Conservation (phyloP, 2,113 vertebrate genomes). For the Gymnorhina tibicen region DNA sequence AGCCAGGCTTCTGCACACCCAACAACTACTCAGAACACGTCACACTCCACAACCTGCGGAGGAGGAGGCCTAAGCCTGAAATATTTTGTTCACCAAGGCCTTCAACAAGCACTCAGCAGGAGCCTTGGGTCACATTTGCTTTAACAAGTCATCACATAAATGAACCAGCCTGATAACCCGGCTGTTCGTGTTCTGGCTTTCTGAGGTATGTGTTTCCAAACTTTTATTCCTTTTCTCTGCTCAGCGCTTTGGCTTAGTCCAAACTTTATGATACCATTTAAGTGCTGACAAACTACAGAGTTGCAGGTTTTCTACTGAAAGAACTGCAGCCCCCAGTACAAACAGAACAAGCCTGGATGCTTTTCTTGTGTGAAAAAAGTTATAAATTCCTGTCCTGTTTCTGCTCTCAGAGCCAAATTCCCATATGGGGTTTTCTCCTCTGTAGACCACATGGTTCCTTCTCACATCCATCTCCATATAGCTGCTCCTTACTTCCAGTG, state of each 20-base stretch:
- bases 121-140: background rate
- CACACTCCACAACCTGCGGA: background rate
- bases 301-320: background rate
- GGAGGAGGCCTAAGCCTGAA: background rate
- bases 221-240: background rate
- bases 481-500: background rate
- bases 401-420: background rate
- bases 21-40: accelerated
- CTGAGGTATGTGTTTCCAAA: background rate
- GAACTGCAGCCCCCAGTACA: background rate
- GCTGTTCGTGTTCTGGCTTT: background rate
- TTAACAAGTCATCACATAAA: background rate
- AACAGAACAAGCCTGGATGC: background rate
- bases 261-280: background rate
- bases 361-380: background rate
- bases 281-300: background rate
- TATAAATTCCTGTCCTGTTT: background rate
- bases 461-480: background rate
- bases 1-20: background rate
- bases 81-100: background rate
- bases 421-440: background rate
- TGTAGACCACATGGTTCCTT: background rate
- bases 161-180: background rate
- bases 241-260: background rate
- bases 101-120: background rate